These are phyloP conservation scores for Amphiura filiformis DNA, from an alignment of 35 echinoderm and acorn worm genomes.

Conservation along the genomic window DNA sequence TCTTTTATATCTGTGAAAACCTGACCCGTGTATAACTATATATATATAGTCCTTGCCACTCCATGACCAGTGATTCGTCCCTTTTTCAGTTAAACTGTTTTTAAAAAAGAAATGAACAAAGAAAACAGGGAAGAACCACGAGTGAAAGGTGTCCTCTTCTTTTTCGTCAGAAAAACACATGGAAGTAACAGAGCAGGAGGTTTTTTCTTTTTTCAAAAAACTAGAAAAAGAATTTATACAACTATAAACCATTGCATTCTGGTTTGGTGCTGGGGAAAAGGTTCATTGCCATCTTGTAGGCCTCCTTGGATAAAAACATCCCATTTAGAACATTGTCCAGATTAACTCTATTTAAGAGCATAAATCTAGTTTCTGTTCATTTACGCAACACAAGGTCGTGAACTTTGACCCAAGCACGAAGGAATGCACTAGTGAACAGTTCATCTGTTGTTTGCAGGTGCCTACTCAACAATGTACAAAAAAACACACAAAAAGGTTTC, in stretches of 20 bases:
- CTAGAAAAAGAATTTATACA: neutral
- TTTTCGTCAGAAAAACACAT: neutral
- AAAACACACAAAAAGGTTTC: neutral
- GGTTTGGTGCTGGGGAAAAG: too few relatives aligned
- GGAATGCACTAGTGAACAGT: neutral
- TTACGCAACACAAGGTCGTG: too few relatives aligned
- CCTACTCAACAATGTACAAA: neutral
- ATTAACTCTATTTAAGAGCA: too few relatives aligned
- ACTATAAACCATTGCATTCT: neutral
- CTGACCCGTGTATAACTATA: neutral
- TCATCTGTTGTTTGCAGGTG: neutral
- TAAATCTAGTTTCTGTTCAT: neutral
- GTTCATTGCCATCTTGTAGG: too few relatives aligned
- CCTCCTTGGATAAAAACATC: too few relatives aligned
- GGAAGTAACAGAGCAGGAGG: constrained; percentile 1
- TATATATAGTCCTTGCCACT: neutral
- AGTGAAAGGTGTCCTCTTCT: neutral
- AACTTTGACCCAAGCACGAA: too few relatives aligned
- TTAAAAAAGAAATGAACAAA: neutral
- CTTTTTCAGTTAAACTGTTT: neutral
- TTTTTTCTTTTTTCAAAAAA: constrained; percentile 6
- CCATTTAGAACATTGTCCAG: too few relatives aligned
- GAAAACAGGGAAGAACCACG: constrained; percentile 1
- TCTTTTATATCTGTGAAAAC: neutral
- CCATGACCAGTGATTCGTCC: neutral